These are phyloP conservation scores for Crambe crambe DNA, from an alignment of 37 sponge, comb jelly and placozoan genomes.

Conservation along the genomic window DNA sequence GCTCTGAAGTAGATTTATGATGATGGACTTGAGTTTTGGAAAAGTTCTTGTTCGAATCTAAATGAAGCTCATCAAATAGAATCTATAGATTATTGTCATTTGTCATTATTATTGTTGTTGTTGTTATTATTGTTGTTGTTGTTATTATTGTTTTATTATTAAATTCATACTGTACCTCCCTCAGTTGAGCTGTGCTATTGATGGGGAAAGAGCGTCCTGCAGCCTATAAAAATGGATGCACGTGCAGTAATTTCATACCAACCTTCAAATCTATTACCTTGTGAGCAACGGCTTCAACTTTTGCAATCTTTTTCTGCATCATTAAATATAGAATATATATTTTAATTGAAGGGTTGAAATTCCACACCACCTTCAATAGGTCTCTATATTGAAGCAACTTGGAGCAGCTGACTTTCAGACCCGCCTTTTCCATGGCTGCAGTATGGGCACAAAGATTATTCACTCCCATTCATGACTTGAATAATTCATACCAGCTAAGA, in stretches of 20 bases:
- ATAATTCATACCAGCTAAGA: constrained; percentile 26
- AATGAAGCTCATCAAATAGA: constrained; percentile 76
- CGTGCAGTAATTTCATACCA: background rate
- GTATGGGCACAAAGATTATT: background rate
- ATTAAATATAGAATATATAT: background rate
- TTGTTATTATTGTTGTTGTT: background rate
- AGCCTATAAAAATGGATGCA: constrained; percentile 17
- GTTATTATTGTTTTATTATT: background rate
- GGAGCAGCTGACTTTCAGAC: constrained; percentile 28
- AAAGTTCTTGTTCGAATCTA: constrained; percentile 48
- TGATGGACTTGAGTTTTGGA: constrained; percentile 59
- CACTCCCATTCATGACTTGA: background rate
- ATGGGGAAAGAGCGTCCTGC: constrained; percentile 68
- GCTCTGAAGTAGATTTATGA: constrained; percentile 79
- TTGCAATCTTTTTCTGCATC: background rate
- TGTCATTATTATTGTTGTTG: background rate
- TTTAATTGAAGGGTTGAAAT: background rate
- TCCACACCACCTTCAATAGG: constrained; percentile 45
- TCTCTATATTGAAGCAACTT: constrained; percentile 35
- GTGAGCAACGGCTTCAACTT: constrained; percentile 2
- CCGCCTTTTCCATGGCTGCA: constrained; percentile 57
- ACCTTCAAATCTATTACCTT: background rate
- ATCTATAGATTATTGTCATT: constrained; percentile 36
- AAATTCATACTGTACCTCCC: constrained; percentile 35
- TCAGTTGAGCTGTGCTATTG: constrained; percentile 69